These are phyloP conservation scores for Myiagra hebetior DNA, from an alignment of 2,113 vertebrate genomes.

Conservation along the genomic window DNA sequence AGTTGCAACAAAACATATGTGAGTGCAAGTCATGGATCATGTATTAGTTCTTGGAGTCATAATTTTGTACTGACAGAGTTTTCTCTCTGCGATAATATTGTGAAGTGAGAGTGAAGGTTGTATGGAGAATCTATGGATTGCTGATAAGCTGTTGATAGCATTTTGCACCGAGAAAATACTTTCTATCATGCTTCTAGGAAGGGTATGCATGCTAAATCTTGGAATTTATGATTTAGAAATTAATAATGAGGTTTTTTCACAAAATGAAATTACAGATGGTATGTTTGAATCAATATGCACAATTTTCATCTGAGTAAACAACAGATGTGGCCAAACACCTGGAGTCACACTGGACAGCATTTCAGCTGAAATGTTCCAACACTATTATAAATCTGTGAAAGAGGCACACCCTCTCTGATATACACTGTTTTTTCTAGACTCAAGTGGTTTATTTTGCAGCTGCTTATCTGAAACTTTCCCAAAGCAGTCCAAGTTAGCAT, in stretches of 20 bases:
- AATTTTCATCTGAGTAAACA: not conserved
- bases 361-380: not conserved
- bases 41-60: not conserved
- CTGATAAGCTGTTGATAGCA: not conserved
- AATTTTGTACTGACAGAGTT: not conserved
- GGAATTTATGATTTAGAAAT: not conserved
- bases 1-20: not conserved
- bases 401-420: not conserved
- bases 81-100: not conserved
- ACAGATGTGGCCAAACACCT: constrained; percentile 13
- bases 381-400: not conserved
- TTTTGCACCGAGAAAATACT: not conserved
- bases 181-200: not conserved
- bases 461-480: not conserved
- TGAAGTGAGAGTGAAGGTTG: not conserved
- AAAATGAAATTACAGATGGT: not conserved
- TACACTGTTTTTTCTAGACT: not conserved
- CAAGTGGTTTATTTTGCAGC: not conserved
- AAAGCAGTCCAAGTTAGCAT: not conserved
- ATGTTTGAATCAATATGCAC: not conserved
- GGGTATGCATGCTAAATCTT: not conserved
- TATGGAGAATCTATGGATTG: not conserved
- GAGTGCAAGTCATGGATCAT: not conserved
- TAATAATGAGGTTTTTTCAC: not conserved
- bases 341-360: not conserved